Conservation (phyloP, 2,888 invertebrate genomes). For the Panorpa germanica region DNA sequence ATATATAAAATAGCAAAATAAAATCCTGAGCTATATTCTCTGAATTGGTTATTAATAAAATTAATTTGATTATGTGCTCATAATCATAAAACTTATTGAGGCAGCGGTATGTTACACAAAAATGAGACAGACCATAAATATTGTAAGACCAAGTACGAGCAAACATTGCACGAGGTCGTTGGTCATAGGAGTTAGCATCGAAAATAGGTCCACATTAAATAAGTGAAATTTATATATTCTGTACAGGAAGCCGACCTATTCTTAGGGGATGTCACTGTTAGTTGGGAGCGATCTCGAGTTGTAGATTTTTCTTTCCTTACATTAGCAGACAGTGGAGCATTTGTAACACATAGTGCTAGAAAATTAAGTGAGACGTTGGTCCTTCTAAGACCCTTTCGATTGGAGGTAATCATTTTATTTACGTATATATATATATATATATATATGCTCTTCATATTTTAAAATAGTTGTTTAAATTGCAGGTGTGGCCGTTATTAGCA, state of each 20-base stretch:
- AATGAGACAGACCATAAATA: too few relatives aligned
- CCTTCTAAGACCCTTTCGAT: conserved; percentile 50
- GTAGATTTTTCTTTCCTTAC: conserved; percentile 63
- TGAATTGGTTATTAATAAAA: too few relatives aligned
- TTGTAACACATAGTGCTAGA: conserved; percentile 54
- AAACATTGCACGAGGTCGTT: neutral
- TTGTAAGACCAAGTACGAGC: too few relatives aligned
- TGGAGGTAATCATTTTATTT: conserved; percentile 30
- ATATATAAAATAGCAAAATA: too few relatives aligned
- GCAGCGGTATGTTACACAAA: too few relatives aligned
- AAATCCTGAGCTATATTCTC: too few relatives aligned
- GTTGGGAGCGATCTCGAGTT: conserved; percentile 48
- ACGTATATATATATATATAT: too few relatives aligned
- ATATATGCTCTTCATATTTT: conserved; percentile 8
- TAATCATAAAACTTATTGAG: too few relatives aligned
- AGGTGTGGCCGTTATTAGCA: conserved; percentile 56
- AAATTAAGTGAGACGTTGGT: conserved; percentile 54
- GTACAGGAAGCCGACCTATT: conserved; percentile 48
- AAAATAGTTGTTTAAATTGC: conserved; percentile 6
- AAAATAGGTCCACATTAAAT: too few relatives aligned
- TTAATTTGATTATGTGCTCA: too few relatives aligned
- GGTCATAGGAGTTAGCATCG: too few relatives aligned
- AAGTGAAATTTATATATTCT: conserved; percentile 5
- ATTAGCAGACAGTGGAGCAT: conserved; percentile 57
- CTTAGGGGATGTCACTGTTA: conserved; percentile 54